Percentiles rank a stretch among this genome's conserved stretches.
phyloP scores from a whole-genome alignment of 2,113 vertebrate genomes.

The Pycnonotus jocosus region DNA sequence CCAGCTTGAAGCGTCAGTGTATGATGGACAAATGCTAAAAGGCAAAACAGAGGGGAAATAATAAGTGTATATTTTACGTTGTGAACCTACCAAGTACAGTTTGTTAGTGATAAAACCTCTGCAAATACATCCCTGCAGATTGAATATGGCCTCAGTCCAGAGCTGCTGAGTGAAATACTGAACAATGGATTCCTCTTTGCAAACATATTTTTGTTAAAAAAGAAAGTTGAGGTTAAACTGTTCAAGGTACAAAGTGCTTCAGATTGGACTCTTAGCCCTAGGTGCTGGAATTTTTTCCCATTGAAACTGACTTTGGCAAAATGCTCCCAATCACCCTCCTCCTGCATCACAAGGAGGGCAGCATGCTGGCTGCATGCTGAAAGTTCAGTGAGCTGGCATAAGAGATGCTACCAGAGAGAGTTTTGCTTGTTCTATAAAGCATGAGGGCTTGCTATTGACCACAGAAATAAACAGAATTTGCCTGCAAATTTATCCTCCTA shows the following conservation, averaged over 20 bases:
- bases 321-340: neutral
- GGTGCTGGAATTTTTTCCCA: neutral
- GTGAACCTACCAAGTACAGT: constrained; percentile 12
- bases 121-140: neutral
- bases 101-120: constrained; percentile 2
- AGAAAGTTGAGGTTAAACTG: neutral
- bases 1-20: constrained; percentile 41
- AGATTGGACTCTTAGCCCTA: neutral
- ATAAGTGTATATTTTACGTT: constrained; percentile 30
- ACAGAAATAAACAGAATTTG: neutral
- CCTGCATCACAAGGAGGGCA: neutral
- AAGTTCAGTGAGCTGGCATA: neutral
- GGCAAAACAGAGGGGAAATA: constrained; percentile 52
- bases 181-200: neutral
- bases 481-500: neutral
- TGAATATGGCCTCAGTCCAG: neutral
- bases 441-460: neutral
- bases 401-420: neutral
- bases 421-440: neutral
- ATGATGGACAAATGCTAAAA: constrained; percentile 47
- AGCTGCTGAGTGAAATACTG: neutral
- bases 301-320: neutral
- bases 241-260: neutral
- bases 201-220: neutral
- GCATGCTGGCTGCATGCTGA: neutral